A percentile compares a stretch with the other conserved stretches of the same genome.
Evolutionary conservation across 2,888 invertebrate genomes (phyloP).

Genomic region (Amblyteles armatorius): DNA sequence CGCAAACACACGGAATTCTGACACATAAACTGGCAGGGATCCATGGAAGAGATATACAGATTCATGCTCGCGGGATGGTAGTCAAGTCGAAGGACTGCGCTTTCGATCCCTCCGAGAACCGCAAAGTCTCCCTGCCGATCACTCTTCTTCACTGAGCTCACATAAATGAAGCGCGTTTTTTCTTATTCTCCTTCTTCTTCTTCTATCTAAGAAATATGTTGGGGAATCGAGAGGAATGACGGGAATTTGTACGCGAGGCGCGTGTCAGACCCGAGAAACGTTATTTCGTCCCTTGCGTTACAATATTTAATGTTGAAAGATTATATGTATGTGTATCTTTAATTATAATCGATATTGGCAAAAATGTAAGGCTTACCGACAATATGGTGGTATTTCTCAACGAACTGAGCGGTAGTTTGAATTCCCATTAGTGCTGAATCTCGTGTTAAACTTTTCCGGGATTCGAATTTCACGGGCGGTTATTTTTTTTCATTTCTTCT

Average conservation of each 20-base stretch:
- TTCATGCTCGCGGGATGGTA: conserved; percentile 6
- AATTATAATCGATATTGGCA: neutral
- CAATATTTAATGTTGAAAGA: neutral
- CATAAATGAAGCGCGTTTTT: neutral
- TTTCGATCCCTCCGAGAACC: conserved; percentile 18
- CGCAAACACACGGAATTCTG: conserved; percentile 29
- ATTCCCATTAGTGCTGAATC: conserved; percentile 84
- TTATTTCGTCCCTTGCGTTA: neutral
- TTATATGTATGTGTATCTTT: neutral
- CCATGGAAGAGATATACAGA: conserved; percentile 60
- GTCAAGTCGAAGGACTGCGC: conserved; percentile 1
- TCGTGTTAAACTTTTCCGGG: conserved; percentile 73
- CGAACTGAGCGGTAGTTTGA: conserved; percentile 84
- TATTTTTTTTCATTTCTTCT: conserved; percentile 5
- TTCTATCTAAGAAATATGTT: neutral
- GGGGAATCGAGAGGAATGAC: neutral
- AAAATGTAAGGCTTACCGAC: conserved; percentile 76
- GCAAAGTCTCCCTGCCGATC: conserved; percentile 11
- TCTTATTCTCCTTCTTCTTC: too few relatives aligned
- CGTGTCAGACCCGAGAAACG: neutral
- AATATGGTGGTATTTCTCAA: conserved; percentile 84
- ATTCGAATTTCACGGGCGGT: conserved; percentile 72
- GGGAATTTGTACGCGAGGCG: neutral
- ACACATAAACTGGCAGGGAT: conserved; percentile 62
- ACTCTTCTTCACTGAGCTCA: neutral